Evolutionary conservation across 30 jellyfish, hydroid and myxozoan species (phyloP).

Genomic region (Aurelia sp.): DNA sequence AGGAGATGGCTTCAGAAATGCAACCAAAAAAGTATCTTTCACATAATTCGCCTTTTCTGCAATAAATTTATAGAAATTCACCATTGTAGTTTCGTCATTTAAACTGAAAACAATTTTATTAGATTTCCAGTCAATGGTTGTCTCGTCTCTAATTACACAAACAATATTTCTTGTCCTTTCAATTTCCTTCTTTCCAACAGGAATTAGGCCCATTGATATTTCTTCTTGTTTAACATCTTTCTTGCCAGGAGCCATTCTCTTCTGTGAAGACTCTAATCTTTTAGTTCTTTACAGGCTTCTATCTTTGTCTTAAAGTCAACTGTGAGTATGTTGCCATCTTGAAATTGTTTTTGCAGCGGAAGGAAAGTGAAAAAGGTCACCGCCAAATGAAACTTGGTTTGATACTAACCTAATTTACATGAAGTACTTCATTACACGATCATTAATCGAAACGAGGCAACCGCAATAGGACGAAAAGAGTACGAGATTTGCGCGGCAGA

Average conservation of each 20-base stretch:
- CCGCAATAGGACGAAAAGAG: too few relatives aligned
- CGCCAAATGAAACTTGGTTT: too few relatives aligned
- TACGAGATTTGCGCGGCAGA: too few relatives aligned
- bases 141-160: slow-evolving; percentile 46
- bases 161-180: slow-evolving; percentile 31
- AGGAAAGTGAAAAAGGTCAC: too few relatives aligned
- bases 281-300: too few relatives aligned
- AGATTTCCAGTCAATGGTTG: slow-evolving; percentile 13
- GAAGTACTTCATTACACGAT: too few relatives aligned
- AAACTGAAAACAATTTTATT: slow-evolving; percentile 22
- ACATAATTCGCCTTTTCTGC: slow-evolving; percentile 61
- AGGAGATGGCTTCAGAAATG: slow-evolving; percentile 57
- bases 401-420: too few relatives aligned
- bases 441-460: too few relatives aligned
- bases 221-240: slow-evolving; percentile 22
- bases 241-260: slow-evolving; percentile 62
- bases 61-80: slow-evolving; percentile 48
- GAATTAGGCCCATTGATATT: slow-evolving; percentile 23
- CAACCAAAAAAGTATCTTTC: slow-evolving; percentile 29
- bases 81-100: slow-evolving; percentile 32
- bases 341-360: too few relatives aligned
- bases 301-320: too few relatives aligned
- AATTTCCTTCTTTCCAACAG: slow-evolving; percentile 4
- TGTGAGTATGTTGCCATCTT: too few relatives aligned
- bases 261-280: too few relatives aligned